Percentiles rank a stretch among this genome's conserved stretches.
These are phyloP conservation scores for Balaenoptera acutorostrata DNA, from an alignment of 2,113 vertebrate species.

Conservation along the genomic window DNA sequence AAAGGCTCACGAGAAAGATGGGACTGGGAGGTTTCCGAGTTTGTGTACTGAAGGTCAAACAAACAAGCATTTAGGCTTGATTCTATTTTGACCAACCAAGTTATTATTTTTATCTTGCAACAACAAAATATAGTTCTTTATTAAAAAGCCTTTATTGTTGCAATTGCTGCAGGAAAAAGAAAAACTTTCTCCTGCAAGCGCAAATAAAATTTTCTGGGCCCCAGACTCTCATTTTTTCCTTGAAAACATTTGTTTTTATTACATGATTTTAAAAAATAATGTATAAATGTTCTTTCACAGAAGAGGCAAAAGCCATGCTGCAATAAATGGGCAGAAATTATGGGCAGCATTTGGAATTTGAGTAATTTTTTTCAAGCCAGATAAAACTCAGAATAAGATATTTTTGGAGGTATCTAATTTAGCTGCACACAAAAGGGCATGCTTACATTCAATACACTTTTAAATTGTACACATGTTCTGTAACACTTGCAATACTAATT, in stretches of 20 bases:
- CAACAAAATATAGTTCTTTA: not conserved
- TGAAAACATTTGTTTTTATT: not conserved
- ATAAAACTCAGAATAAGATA: not conserved
- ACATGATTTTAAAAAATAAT: not conserved
- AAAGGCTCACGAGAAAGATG: not conserved
- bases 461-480: not conserved
- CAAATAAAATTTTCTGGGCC: not conserved
- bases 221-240: not conserved
- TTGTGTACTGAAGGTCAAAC: not conserved
- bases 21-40: not conserved
- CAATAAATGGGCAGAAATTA: not conserved
- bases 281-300: not conserved
- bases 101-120: conserved; percentile 1
- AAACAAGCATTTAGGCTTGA: not conserved
- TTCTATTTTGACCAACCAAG: not conserved
- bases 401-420: not conserved
- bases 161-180: not conserved
- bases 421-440: not conserved
- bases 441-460: not conserved
- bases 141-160: not conserved
- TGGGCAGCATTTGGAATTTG: not conserved
- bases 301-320: not conserved
- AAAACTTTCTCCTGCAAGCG: not conserved
- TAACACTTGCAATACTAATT: not conserved
- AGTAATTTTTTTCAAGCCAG: not conserved